Evolutionary conservation across 2,888 invertebrate genomes (phyloP).

Genomic region (Hemaris fuciformis): DNA sequence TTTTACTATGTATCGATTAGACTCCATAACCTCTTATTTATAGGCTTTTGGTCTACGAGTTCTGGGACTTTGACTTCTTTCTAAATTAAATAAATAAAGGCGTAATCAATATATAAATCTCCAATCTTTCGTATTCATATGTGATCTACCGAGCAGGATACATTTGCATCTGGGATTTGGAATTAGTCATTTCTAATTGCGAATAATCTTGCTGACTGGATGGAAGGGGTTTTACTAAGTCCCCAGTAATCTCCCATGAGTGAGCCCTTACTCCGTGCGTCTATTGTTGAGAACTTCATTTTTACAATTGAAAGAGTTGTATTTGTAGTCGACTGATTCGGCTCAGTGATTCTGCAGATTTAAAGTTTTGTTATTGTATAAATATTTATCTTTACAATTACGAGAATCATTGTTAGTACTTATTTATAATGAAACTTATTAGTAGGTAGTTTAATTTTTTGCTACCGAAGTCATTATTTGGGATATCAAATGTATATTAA

Average conservation of each 20-base stretch:
- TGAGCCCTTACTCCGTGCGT: neutral
- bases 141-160: too few species aligned
- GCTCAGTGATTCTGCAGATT: neutral
- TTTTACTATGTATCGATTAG: too few species aligned
- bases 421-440: too few species aligned
- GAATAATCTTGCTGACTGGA: neutral
- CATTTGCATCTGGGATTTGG: neutral
- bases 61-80: too few species aligned
- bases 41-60: too few species aligned
- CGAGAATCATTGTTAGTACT: neutral
- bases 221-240: neutral
- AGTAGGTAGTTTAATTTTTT: too few species aligned
- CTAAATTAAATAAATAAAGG: too few species aligned
- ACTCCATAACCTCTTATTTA: too few species aligned
- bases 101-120: too few species aligned
- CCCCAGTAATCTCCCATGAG: neutral
- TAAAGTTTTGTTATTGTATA: neutral
- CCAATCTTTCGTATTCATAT: too few species aligned
- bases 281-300: constrained; percentile 4
- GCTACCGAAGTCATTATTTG: too few species aligned
- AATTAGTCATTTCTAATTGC: neutral
- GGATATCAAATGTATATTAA: too few species aligned
- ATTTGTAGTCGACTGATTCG: neutral
- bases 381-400: neutral
- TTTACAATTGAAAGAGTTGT: constrained; percentile 3